Evolutionary conservation across 2,888 invertebrate genomes (phyloP).

Genomic region (Diplazon laetatorius): DNA sequence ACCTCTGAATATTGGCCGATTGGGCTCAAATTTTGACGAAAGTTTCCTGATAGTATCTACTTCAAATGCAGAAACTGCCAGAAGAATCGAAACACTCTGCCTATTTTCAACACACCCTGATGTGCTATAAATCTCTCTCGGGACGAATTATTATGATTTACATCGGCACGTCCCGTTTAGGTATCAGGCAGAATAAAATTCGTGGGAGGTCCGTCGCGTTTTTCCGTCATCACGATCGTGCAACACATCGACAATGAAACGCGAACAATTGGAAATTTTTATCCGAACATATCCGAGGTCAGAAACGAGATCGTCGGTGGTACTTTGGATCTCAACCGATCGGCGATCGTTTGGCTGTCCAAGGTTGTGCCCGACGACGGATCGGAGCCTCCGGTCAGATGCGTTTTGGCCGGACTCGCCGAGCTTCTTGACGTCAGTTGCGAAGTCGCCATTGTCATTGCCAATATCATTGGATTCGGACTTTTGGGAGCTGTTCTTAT

Average conservation of each 20-base stretch:
- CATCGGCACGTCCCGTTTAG: constrained; percentile 67
- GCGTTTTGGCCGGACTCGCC: constrained; percentile 88
- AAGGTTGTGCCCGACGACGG: constrained; percentile 87
- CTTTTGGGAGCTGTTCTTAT: constrained; percentile 85
- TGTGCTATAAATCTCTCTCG: no score
- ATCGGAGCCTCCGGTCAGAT: constrained; percentile 84
- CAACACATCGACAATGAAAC: constrained; percentile 85
- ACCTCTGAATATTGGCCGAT: no score
- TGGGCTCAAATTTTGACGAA: no score
- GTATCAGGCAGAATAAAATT: constrained; percentile 88
- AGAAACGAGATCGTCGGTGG: constrained; percentile 84
- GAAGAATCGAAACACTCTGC: no score
- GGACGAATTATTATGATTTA: no score
- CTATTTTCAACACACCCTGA: no score
- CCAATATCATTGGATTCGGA: constrained; percentile 86
- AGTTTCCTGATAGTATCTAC: no score
- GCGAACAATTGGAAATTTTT: constrained; percentile 84
- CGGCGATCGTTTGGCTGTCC: constrained; percentile 87
- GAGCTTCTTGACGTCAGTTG: constrained; percentile 88
- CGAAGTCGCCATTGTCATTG: constrained; percentile 88
- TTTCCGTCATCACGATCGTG: constrained; percentile 85
- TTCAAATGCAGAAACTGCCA: no score
- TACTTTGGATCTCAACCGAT: constrained; percentile 83
- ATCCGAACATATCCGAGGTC: constrained; percentile 83
- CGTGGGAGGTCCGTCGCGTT: constrained; percentile 87